These are phyloP conservation scores for Phaetusa simplex DNA, from an alignment of 2,113 vertebrate genomes.

Conservation along the genomic window DNA sequence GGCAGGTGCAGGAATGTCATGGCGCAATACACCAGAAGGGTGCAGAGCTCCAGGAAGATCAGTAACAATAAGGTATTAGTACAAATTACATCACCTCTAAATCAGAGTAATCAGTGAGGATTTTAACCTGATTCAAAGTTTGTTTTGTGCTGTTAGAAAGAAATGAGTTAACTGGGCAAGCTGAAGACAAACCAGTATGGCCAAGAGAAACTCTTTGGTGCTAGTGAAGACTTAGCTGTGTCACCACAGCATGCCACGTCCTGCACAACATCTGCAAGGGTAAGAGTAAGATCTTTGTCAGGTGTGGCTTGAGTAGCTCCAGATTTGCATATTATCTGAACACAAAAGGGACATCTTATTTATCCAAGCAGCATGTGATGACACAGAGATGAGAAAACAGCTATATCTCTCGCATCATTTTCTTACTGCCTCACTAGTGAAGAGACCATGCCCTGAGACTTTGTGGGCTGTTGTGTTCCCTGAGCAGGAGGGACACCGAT, in stretches of 20 bases:
- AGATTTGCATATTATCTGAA: not conserved
- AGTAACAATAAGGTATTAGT: not conserved
- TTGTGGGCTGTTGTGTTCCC: not conserved
- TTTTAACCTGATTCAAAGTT: not conserved
- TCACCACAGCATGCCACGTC: not conserved
- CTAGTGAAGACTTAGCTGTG: not conserved
- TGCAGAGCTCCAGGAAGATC: not conserved
- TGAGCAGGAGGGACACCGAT: not conserved
- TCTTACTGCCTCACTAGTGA: not conserved
- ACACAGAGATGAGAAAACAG: not conserved
- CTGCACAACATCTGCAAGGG: not conserved
- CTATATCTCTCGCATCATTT: not conserved
- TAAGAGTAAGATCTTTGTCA: not conserved
- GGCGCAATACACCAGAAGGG: not conserved
- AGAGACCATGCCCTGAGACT: not conserved
- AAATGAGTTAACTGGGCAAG: not conserved
- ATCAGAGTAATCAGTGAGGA: not conserved
- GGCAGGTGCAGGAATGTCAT: not conserved
- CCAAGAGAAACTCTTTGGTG: not conserved
- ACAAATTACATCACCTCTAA: not conserved
- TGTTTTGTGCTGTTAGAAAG: not conserved
- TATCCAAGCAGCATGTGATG: not conserved
- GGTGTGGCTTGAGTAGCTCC: not conserved
- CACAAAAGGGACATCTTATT: not conserved
- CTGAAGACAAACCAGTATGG: not conserved